Base-by-base conservation (phyloP, 2,888 invertebrate species). In the Tenodera sinensis region DNA sequence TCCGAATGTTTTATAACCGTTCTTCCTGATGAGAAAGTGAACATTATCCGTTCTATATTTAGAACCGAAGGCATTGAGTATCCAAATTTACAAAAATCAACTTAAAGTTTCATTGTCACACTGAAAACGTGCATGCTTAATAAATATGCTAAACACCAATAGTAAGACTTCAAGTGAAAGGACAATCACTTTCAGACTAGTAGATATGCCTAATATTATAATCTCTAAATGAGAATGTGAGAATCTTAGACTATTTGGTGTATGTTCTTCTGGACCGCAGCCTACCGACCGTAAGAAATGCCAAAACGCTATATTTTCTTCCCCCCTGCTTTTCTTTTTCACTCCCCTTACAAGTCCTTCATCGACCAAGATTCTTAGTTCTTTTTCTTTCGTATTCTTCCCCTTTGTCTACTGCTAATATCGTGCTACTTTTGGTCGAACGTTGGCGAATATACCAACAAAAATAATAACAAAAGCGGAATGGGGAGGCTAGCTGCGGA, bases 361-460 rank as follows among this genome's bases (percentile, higher is more conserved):
- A 28, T 87, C 87, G 71, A 81, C 54, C 85, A 54, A 27, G 85
- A 82, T 81, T 81, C 42, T 42, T 87, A 81, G 28, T 71, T 86
- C 86, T 81, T 87, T 71, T 82, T 87, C 81, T 85, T 30, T 87
- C 87, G 54, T 81, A 81, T 28, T 81, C 14, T 71, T 47, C 30
- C 81, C 54, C 87, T 87, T 87, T 87, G 87, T 87, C 87, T 87
- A 54, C 87, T 30, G 30, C 87, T 87, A 87, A 87, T 87, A 87
- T 81, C 87, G 82, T n/a, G 47, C 28, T 71, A 71, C 54, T 71
- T 71, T 30, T 27, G 85, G 27, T 9, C 71, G 30, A 28, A 87
- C 28, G 81, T 30, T 81, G 54, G 82, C 30, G 87, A 71, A 30
- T 81, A 82, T 34, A 82, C 81, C 81, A 87, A 71, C 28, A 81